Conservation (phyloP, 2,888 invertebrate species). For the Stenurella melanura region DNA sequence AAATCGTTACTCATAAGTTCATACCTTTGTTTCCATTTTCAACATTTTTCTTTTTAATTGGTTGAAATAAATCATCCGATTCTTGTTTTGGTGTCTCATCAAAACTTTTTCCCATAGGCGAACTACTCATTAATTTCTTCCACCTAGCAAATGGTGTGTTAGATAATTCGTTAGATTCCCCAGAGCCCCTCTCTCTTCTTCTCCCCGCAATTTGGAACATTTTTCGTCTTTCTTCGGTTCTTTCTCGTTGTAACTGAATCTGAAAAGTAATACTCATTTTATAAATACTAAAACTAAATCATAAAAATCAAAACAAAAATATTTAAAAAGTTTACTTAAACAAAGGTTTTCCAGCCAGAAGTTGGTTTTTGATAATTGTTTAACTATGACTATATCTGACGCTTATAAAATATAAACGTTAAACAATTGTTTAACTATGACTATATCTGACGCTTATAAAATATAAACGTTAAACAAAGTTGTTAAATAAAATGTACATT, state of each 20-base stretch:
- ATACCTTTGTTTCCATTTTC: slow-evolving; percentile 62
- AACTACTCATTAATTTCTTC: slow-evolving; percentile 80
- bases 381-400: no score
- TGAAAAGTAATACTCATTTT: slow-evolving; percentile 66
- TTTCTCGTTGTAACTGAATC: slow-evolving; percentile 88
- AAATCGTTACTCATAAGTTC: no score
- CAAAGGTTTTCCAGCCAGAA: no score
- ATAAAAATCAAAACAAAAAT: no score
- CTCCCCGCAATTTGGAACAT: slow-evolving; percentile 92
- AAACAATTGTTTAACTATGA: no score
- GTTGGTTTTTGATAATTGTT: no score
- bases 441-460: no score
- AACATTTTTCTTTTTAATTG: slow-evolving; percentile 56
- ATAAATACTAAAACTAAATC: no score
- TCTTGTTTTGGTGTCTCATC: slow-evolving; percentile 71
- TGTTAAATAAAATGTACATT: neutral
- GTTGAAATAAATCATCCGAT: slow-evolving; percentile 57
- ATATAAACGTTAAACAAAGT: no score
- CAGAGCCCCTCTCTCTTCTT: slow-evolving; percentile 74
- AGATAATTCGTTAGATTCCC: slow-evolving; percentile 78
- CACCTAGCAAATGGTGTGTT: slow-evolving; percentile 80
- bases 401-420: no score
- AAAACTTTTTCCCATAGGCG: slow-evolving; percentile 77
- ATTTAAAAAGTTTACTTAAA: no score
- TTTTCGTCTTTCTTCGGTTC: slow-evolving; percentile 94